Evolutionary conservation across 2,888 invertebrate genomes (phyloP).

Genomic region (Oscheius sp.): DNA sequence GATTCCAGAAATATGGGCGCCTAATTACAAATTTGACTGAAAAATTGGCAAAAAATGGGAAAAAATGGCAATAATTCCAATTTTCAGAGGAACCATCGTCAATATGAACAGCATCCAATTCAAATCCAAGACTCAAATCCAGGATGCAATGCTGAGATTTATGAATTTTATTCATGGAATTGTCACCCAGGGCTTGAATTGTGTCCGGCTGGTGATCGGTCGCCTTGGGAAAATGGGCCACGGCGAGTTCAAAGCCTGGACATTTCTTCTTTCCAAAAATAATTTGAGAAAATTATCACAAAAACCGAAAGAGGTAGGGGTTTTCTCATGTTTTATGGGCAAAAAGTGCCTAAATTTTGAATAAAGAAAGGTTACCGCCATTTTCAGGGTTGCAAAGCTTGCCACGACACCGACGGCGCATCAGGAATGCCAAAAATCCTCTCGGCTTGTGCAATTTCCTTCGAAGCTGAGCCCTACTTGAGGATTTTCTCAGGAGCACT

Average conservation of each 20-base stretch:
- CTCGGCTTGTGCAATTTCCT: conserved; percentile 95
- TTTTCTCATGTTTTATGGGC: background rate
- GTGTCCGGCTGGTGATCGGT: conserved; percentile 96
- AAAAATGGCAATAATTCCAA: background rate
- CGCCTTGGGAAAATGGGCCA: conserved; percentile 95
- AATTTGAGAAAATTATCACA: conserved; percentile 56
- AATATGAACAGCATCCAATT: conserved; percentile 26
- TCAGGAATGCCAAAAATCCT: conserved; percentile 90
- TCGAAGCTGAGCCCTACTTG: conserved; percentile 82
- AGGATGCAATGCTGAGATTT: conserved; percentile 82
- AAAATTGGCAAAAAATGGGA: too few relatives aligned
- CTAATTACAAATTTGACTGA: too few relatives aligned
- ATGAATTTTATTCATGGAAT: conserved; percentile 84
- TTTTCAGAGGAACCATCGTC: background rate
- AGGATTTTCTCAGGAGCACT: conserved; percentile 61
- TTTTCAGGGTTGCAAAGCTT: conserved; percentile 50
- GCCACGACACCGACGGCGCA: conserved; percentile 76
- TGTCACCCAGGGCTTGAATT: conserved; percentile 77
- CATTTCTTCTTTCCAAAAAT: conserved; percentile 64
- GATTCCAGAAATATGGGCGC: background rate
- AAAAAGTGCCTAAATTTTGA: background rate
- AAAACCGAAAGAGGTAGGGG: background rate
- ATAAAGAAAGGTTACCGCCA: background rate
- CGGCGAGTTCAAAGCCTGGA: conserved; percentile 86
- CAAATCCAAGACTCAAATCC: conserved; percentile 48